Base-by-base conservation (phyloP, 2,797 vertebrate species). In the Astyanax mexicanus region DNA sequence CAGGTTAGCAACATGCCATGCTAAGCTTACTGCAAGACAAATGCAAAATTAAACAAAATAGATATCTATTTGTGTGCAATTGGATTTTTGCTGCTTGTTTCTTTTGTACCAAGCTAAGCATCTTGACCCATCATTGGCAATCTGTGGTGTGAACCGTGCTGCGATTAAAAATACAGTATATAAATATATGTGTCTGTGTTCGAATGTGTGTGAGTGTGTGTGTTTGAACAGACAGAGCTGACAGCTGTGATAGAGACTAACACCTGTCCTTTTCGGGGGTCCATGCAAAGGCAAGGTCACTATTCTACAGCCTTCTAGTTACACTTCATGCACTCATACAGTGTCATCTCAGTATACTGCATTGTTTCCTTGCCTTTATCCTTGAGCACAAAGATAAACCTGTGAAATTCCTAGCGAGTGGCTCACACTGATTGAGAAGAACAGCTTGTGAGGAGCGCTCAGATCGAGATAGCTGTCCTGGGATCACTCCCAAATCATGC, bases 381-480 rank as follows among this genome's bases (percentile, higher is more conserved):
- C 81, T 69, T 82, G 78, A 74, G 75, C 65, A 79, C 61, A 82
- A 85, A 83, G 82, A 82, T 82, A 84, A 81, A 77, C 75, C 73
- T 82, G 82, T 85, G 82, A 82, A 82, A 82, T 81, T 84, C 78
- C 74, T 55, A 69, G 51, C 27, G 67, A 23, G 25, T 76, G 37
- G 47, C 51, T 47, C 52, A 21, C 15, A 69, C 64, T 89, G 86
- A 72, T 88, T 88, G 19, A 89, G 52, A 60, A 65, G 80, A 45
- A 51, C 84, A 87, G 51, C 68, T 68, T 80, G 69, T 57, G 45
- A 51, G 40, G 27, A n/a, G 67, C 42, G 40, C 23, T 9, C 37
- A 58, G 54, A 51, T 71, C 51, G 78, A 64, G 47, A 75, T 51
- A 72, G 67, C 13, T 37, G 32, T 66, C 44, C 54, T 47, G 65